Conservation (phyloP, 2,113 vertebrate genomes). For the Geococcyx californianus region DNA sequence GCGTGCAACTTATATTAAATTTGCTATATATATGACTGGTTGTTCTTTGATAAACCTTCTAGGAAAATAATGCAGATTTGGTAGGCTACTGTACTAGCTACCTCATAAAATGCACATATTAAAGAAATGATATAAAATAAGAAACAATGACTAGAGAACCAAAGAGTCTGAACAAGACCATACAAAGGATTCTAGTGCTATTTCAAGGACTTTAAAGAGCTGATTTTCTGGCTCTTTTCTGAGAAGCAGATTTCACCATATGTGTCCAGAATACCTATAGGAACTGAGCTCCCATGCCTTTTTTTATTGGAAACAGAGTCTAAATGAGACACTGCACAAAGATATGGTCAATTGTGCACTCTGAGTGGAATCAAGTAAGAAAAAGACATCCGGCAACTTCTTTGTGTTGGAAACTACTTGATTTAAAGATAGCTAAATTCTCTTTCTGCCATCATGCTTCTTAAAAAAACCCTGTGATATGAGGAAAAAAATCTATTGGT, state of each 20-base stretch:
- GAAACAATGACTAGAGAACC: not conserved
- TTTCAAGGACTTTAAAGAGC: not conserved
- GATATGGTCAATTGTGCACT: not conserved
- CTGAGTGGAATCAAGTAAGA: not conserved
- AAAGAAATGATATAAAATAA: not conserved
- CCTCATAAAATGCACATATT: not conserved
- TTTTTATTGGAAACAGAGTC: not conserved
- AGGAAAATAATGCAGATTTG: not conserved
- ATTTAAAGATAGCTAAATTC: not conserved
- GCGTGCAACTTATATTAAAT: not conserved
- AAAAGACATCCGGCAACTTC: not conserved
- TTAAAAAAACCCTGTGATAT: not conserved
- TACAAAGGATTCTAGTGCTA: not conserved
- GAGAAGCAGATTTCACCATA: not conserved
- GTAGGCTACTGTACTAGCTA: not conserved
- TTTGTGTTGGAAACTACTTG: not conserved
- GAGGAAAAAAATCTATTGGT: not conserved
- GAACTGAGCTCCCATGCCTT: rapidly evolving
- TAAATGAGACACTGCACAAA: not conserved
- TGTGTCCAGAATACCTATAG: not conserved
- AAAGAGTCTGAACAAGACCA: not conserved
- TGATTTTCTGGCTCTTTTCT: not conserved
- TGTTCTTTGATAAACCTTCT: not conserved
- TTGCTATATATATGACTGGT: not conserved
- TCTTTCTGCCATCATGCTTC: not conserved